Conservation (phyloP, 2,888 invertebrate species). For the Noctua janthe region DNA sequence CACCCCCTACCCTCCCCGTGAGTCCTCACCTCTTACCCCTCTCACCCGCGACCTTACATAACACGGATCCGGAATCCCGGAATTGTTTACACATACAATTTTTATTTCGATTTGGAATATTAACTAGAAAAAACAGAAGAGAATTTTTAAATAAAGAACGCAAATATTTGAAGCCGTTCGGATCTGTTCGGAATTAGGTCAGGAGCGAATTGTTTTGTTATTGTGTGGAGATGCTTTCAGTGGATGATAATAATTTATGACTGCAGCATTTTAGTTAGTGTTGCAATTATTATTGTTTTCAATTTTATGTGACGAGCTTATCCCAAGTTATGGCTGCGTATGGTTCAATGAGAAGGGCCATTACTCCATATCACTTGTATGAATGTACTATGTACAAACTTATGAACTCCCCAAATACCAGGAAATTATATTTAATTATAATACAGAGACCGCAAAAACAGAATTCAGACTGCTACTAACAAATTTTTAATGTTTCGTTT, state of each 20-base stretch:
- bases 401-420: not conserved
- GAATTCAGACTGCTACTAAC: not conserved
- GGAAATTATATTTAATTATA: not conserved
- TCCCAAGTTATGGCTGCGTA: not conserved
- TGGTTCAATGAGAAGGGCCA: not conserved
- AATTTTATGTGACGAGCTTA: not conserved
- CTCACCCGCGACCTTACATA: constrained; percentile 43
- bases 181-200: constrained; percentile 26
- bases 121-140: constrained; percentile 27
- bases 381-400: not conserved
- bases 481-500: no score
- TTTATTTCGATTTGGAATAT: constrained; percentile 30
- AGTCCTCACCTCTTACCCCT: not conserved
- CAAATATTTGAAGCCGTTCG: constrained; percentile 6
- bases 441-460: not conserved
- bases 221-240: constrained; percentile 26
- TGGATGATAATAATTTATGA: constrained; percentile 9
- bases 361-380: not conserved
- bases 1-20: not conserved
- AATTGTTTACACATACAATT: constrained; percentile 53
- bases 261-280: constrained; percentile 2
- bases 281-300: not conserved
- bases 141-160: constrained; percentile 35
- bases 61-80: constrained; percentile 31
- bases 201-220: constrained; percentile 2